Evolutionary conservation across 2,113 vertebrate species (phyloP).

Genomic region (Lontra canadensis): DNA sequence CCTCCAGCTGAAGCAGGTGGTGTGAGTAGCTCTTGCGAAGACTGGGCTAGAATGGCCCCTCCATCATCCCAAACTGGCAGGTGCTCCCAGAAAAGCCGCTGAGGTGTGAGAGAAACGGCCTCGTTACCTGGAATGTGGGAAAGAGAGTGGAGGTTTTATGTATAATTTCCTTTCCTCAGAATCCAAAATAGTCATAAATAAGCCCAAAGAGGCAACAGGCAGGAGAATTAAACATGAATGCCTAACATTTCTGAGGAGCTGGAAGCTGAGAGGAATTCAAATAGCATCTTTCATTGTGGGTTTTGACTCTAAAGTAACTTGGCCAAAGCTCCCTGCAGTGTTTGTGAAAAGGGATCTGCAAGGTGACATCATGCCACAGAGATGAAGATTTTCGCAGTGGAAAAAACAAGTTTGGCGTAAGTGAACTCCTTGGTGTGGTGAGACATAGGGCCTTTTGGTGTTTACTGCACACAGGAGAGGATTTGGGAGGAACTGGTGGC

Average conservation of each 20-base stretch:
- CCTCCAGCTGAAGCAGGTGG: not conserved
- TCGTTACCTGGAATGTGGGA: not conserved
- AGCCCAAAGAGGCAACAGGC: not conserved
- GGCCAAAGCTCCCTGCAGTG: not conserved
- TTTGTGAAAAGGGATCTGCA: not conserved
- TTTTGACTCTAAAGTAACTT: not conserved
- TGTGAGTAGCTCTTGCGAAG: no score
- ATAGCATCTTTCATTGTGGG: not conserved
- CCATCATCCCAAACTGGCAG: not conserved
- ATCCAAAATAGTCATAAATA: not conserved
- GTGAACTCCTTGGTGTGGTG: no score
- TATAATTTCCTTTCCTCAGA: not conserved
- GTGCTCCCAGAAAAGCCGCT: not conserved
- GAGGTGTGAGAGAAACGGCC: not conserved
- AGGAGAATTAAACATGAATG: not conserved
- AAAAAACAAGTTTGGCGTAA: not conserved
- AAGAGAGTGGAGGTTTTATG: not conserved
- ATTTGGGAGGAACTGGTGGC: not conserved
- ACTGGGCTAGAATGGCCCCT: not conserved
- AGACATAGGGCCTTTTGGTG: not conserved
- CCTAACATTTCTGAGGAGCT: rapidly evolving
- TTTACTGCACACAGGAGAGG: not conserved
- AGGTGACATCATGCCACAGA: not conserved
- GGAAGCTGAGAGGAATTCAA: not conserved
- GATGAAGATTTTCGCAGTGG: not conserved